Evolutionary conservation across 2,113 vertebrate species (phyloP), one percentile per base, ranked within the genome.

Genomic region (Naja naja): DNA sequence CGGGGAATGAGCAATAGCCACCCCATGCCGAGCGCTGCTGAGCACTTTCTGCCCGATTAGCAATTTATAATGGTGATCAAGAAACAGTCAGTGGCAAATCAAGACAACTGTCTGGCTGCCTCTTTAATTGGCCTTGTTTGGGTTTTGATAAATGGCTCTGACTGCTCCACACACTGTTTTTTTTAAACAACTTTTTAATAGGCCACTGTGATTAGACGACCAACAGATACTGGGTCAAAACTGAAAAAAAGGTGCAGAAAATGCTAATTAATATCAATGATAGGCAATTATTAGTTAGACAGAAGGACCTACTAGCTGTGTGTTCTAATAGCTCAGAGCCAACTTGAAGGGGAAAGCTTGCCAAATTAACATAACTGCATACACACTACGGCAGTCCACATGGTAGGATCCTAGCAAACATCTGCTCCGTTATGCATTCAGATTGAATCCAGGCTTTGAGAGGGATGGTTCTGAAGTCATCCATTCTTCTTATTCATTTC

Each of bases 191-290:
- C 98, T 98, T 98, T 85, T 98, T 99, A 99, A 99, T 99, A 98
- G 98, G 98, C 97, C 98, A 98, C 97, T 97, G 98, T 98, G 98
- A 99, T 99, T 98, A 98, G 98, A 98, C 99, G 99, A 99, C 99
- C 98, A 99, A 98, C 98, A 98, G 98, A 99, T 98, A 99, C 97
- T 96, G 96, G 99, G 99, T 99, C 99, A 99, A 97, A 98, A 98
- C 97, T 4, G 96, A 99, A 97, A 98, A 98, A 97, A 98, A 99
- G 98, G 99, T 99, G 98, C 98, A 98, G 98, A 99, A 98, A 99
- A 99, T 99, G 99, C 99, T 99, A 99, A 99, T 99, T 99, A 99
- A 99, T 99, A 99, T 99, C 99, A 99, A 99, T 99, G 99, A 99
- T 99, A 98, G 98, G 98, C 99, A 99, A 99, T 99, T 99, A 99